phyloP scores from a whole-genome alignment of 2,797 vertebrate species.

The Brotogeris chrysoptera region DNA sequence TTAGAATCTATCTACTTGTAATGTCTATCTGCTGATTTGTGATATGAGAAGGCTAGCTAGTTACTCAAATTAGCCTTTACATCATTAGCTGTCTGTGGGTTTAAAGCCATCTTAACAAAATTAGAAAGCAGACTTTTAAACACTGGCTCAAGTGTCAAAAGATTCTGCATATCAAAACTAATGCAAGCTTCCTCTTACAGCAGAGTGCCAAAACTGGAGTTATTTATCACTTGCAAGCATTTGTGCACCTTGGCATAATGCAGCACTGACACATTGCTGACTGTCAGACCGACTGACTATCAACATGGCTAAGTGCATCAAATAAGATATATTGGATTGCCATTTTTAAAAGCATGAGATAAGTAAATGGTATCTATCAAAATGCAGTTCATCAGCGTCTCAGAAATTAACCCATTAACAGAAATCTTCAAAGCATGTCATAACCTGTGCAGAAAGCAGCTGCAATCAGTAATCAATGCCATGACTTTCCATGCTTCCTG shows the following conservation, averaged over 20 bases:
- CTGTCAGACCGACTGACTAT: constrained; percentile 29
- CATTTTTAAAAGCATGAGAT: constrained; percentile 9
- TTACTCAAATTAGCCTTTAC: neutral
- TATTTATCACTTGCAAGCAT: constrained; percentile 23
- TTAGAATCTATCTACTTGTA: neutral
- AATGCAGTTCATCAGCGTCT: neutral
- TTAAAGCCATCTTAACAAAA: neutral
- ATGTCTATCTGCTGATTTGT: neutral
- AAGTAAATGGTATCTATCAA: constrained; percentile 13
- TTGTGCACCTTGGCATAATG: constrained; percentile 16
- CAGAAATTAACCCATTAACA: constrained; percentile 19
- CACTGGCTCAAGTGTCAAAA: neutral
- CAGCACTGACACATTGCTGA: constrained; percentile 8
- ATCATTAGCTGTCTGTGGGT: neutral
- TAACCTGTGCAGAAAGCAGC: neutral
- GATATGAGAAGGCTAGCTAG: neutral
- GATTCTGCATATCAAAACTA: constrained; percentile 24
- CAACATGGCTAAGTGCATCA: constrained; percentile 6
- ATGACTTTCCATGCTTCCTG: neutral
- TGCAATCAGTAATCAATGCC: neutral
- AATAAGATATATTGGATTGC: neutral
- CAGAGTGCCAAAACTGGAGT: neutral
- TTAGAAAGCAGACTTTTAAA: neutral
- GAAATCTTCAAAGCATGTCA: constrained; percentile 33
- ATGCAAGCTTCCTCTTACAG: neutral